A percentile compares a stretch with the other conserved stretches of the same genome.
Conservation (phyloP, 1,140 invertebrate species). For the Papilio machaon region DNA sequence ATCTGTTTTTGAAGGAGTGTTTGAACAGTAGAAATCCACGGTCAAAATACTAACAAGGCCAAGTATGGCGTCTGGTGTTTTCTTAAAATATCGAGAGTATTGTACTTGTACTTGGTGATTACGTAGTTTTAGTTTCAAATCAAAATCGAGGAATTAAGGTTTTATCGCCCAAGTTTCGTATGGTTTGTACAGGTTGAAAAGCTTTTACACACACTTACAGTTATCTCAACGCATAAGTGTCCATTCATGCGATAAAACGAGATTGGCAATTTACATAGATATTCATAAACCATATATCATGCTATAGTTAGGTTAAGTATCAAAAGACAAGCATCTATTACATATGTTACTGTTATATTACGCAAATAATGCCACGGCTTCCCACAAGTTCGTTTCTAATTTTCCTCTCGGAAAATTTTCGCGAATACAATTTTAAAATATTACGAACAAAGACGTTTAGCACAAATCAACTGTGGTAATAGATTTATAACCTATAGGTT, state of each 20-base stretch:
- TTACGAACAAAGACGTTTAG: too few relatives aligned
- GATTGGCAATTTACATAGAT: constrained; percentile 9
- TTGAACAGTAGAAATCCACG: too few relatives aligned
- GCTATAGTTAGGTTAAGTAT: background rate
- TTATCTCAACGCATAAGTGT: constrained; percentile 3
- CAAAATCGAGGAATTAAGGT: background rate
- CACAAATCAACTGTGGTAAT: too few relatives aligned
- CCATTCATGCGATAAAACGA: background rate
- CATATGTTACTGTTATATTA: background rate
- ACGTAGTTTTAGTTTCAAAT: background rate
- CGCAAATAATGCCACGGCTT: background rate
- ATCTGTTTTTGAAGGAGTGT: too few relatives aligned
- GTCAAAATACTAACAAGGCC: background rate
- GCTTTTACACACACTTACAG: background rate
- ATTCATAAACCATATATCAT: background rate
- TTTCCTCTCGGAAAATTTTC: background rate
- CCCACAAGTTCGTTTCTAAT: background rate
- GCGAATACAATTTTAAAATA: background rate
- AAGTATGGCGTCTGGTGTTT: too few relatives aligned
- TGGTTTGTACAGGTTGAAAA: background rate
- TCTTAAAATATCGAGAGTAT: too few relatives aligned
- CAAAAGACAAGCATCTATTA: too few relatives aligned
- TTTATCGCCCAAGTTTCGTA: background rate
- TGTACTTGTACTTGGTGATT: too few relatives aligned
- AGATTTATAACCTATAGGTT: too few relatives aligned